A percentile compares a stretch with the other conserved stretches of the same genome.
phyloP scores from a whole-genome alignment of 2,113 vertebrate species.

The Panthera uncia region DNA sequence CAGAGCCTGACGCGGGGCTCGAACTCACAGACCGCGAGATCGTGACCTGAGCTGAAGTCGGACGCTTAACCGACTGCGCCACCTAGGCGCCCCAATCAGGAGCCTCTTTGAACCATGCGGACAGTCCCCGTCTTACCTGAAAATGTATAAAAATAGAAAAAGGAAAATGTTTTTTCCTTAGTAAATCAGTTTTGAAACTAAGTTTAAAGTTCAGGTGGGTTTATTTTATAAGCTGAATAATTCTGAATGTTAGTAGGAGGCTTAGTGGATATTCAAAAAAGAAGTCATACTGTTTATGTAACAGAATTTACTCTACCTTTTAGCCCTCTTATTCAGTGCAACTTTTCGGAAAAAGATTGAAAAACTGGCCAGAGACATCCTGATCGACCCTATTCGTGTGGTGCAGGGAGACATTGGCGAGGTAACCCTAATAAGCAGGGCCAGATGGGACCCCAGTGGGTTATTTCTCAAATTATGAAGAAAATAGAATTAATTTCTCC shows the following conservation, averaged over 20 bases:
- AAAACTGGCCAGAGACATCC: constrained; percentile 95
- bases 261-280: neutral
- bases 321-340: constrained; percentile 97
- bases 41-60: no score
- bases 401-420: constrained; percentile 99
- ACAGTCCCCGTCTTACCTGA: constrained; percentile 14
- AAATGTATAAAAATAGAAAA: constrained; percentile 9
- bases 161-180: neutral
- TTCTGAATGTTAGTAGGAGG: constrained; percentile 28
- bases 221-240: neutral
- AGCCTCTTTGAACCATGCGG: neutral
- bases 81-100: neutral
- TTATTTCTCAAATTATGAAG: constrained; percentile 30
- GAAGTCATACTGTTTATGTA: constrained; percentile 47
- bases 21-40: no score
- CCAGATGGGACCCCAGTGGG: neutral
- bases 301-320: constrained; percentile 70
- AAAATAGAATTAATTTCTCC: neutral
- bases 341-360: constrained; percentile 99
- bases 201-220: constrained; percentile 14
- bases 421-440: constrained; percentile 83
- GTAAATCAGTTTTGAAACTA: constrained; percentile 28
- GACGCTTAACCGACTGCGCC: no score
- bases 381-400: constrained; percentile 96
- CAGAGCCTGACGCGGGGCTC: no score